Percentiles rank a stretch among this genome's conserved stretches.
Evolutionary conservation across 2,113 vertebrate species (phyloP).

Genomic region (Oxyruncus cristatus): DNA sequence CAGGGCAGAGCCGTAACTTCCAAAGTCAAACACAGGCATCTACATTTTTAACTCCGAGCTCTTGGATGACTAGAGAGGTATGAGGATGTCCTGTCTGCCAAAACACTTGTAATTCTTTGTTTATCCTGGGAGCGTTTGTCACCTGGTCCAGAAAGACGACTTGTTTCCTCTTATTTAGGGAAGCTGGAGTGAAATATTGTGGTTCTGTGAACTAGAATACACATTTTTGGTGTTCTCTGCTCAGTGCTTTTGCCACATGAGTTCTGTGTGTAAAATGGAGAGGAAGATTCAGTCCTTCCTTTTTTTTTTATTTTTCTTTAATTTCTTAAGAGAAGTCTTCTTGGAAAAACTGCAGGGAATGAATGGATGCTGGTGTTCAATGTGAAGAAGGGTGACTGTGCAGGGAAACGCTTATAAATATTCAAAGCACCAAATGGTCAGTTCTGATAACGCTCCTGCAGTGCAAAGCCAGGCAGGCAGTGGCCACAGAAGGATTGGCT

Average conservation of each 20-base stretch:
- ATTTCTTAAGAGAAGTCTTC: not conserved
- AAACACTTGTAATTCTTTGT: not conserved
- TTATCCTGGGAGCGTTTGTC: not conserved
- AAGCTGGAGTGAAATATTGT: not conserved
- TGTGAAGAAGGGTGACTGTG: not conserved
- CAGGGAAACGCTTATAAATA: conserved; percentile 46
- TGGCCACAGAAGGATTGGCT: conserved; percentile 38
- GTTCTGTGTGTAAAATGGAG: not conserved
- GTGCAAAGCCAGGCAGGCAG: not conserved
- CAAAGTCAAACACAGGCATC: not conserved
- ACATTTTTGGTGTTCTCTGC: not conserved
- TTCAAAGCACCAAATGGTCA: conserved; percentile 52
- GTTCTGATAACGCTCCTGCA: conserved; percentile 5
- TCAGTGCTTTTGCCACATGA: not conserved
- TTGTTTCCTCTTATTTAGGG: not conserved
- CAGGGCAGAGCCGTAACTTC: not conserved
- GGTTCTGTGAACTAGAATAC: not conserved
- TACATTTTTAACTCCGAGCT: not conserved
- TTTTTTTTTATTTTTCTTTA: not conserved
- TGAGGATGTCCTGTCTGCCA: not conserved
- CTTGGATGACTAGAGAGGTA: not conserved
- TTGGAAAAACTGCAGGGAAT: conserved; percentile 18
- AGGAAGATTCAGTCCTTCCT: not conserved
- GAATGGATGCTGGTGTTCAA: conserved; percentile 14
- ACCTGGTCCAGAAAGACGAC: not conserved